These are phyloP conservation scores for Neotoxoptera formosana DNA, from an alignment of 1,140 invertebrate genomes.

Conservation along the genomic window DNA sequence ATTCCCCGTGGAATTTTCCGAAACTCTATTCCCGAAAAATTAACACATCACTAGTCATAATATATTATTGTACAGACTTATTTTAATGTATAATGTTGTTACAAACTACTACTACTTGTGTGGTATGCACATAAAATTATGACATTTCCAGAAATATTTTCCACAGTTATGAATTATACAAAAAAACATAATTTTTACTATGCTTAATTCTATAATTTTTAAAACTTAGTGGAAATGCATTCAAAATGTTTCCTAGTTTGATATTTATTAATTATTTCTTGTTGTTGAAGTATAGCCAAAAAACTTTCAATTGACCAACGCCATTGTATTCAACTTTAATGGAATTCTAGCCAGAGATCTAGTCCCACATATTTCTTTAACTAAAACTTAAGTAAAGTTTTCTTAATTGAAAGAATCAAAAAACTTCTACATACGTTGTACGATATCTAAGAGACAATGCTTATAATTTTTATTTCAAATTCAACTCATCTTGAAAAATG, in stretches of 20 bases:
- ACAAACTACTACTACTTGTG: not conserved
- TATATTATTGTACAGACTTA: not conserved
- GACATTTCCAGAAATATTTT: not conserved
- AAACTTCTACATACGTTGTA: too few species aligned
- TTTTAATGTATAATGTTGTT: not conserved
- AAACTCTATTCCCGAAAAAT: too few species aligned
- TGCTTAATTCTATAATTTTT: not conserved
- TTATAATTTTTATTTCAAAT: not conserved
- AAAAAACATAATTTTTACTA: not conserved
- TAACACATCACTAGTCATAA: not conserved
- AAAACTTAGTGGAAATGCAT: not conserved
- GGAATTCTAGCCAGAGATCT: not conserved
- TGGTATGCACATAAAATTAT: not conserved
- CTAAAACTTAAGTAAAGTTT: not conserved
- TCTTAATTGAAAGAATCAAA: not conserved
- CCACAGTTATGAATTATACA: not conserved
- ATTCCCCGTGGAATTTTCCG: too few species aligned
- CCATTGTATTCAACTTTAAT: not conserved
- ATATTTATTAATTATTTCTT: not conserved
- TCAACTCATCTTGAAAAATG: not conserved
- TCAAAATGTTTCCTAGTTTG: not conserved
- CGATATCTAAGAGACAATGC: not conserved
- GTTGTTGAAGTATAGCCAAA: not conserved
- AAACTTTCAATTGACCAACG: constrained; percentile 25
- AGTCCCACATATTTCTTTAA: not conserved